A percentile compares a stretch with the other conserved stretches of the same genome.
These are phyloP conservation scores for Actinostola sp. DNA, from an alignment of 92 coral and sea anemone genomes.

Conservation along the genomic window DNA sequence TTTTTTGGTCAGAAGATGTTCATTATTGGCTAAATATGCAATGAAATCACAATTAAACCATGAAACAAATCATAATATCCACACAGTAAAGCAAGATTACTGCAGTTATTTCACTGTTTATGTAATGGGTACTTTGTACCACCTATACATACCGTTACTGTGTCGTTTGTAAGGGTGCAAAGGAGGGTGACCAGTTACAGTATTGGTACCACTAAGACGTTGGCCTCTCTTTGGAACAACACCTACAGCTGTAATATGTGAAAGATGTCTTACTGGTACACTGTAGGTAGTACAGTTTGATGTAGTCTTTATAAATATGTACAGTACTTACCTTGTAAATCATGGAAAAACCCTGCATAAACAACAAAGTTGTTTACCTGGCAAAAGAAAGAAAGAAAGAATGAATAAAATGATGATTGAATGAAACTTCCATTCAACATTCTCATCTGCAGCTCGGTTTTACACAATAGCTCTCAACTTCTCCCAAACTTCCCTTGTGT, in stretches of 20 bases:
- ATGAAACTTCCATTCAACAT: too few relatives aligned
- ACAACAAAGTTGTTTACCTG: constrained; percentile 96
- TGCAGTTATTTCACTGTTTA: neutral
- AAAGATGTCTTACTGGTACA: neutral
- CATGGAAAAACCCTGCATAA: constrained; percentile 90
- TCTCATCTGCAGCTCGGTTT: too few relatives aligned
- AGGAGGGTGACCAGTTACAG: constrained; percentile 65
- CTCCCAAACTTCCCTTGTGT: too few relatives aligned
- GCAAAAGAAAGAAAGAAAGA: neutral
- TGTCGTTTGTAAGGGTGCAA: constrained; percentile 78
- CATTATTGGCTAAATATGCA: constrained; percentile 22
- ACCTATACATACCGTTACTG: constrained; percentile 42
- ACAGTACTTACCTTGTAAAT: constrained; percentile 93
- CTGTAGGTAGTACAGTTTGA: too few relatives aligned
- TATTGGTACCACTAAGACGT: constrained; percentile 34
- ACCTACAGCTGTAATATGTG: constrained; percentile 69
- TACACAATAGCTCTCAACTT: too few relatives aligned
- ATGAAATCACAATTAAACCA: too few relatives aligned
- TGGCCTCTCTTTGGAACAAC: constrained; percentile 84
- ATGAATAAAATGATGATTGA: neutral
- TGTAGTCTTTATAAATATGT: too few relatives aligned
- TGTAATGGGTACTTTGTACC: neutral
- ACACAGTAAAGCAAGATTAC: neutral
- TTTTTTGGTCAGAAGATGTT: constrained; percentile 1
- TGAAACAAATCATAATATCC: neutral